A percentile compares a stretch with the other conserved stretches of the same genome.
phyloP scores from a whole-genome alignment of 2,888 invertebrate species.

The Andricus quercusramuli region DNA sequence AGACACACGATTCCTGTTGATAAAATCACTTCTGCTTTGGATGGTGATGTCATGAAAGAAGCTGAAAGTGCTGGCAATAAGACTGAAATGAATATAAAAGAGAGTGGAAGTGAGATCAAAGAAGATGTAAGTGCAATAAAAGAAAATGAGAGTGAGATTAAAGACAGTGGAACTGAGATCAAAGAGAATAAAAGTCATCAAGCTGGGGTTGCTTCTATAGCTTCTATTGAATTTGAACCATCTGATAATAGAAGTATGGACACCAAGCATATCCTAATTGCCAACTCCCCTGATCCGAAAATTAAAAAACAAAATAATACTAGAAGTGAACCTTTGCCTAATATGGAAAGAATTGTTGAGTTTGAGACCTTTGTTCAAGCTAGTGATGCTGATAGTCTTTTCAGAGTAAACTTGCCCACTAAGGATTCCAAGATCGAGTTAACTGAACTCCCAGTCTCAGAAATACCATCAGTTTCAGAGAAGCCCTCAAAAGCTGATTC shows the following conservation, averaged over 20 bases:
- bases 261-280: slow-evolving; percentile 16
- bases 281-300: slow-evolving; percentile 40
- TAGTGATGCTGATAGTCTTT: slow-evolving; percentile 49
- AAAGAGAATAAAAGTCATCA: not conserved
- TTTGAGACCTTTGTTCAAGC: slow-evolving; percentile 56
- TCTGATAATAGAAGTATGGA: slow-evolving; percentile 2
- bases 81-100: slow-evolving; percentile 2
- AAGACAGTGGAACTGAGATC: slow-evolving; percentile 6
- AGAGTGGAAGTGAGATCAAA: slow-evolving; percentile 10
- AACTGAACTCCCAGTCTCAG: slow-evolving; percentile 47
- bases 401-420: slow-evolving; percentile 49
- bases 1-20: slow-evolving; percentile 76
- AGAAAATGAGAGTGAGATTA: not conserved
- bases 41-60: slow-evolving; percentile 41
- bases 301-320: slow-evolving; percentile 42
- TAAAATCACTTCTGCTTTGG: slow-evolving; percentile 68
- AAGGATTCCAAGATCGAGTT: slow-evolving; percentile 58
- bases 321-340: slow-evolving; percentile 42
- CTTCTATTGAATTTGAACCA: not conserved
- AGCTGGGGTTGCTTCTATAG: slow-evolving; percentile 15
- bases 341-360: slow-evolving; percentile 58
- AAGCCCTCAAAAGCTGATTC: slow-evolving; percentile 52
- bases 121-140: not conserved
- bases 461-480: slow-evolving; percentile 11
- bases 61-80: not conserved